These are phyloP conservation scores for Aix galericulata DNA, from an alignment of 2,113 vertebrate genomes.

Conservation along the genomic window DNA sequence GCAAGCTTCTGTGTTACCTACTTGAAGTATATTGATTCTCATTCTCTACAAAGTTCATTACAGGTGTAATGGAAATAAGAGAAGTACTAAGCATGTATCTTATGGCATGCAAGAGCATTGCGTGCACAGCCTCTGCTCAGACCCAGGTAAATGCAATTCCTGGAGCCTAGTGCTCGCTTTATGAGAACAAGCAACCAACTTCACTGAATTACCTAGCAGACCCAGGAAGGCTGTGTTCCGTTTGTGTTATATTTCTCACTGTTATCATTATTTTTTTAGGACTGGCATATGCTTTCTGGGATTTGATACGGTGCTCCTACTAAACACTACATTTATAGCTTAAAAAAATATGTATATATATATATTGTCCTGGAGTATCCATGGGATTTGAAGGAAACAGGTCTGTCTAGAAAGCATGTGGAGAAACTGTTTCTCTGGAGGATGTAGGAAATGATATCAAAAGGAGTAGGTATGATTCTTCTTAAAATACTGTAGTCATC, in stretches of 20 bases:
- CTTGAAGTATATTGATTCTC: neutral
- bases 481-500: neutral
- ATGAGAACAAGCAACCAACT: neutral
- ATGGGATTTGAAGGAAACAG: neutral
- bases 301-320: neutral
- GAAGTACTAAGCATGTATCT: fast-evolving
- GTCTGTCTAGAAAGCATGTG: neutral
- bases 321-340: neutral
- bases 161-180: fast-evolving
- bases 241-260: neutral
- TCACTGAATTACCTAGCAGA: neutral
- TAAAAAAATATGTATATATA: neutral
- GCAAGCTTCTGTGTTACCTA: neutral
- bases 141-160: neutral
- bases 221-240: neutral
- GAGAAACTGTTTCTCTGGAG: neutral
- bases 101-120: neutral
- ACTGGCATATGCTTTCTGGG: neutral
- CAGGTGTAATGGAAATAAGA: neutral
- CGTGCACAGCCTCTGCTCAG: neutral
- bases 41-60: neutral
- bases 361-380: neutral
- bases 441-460: neutral
- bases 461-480: neutral
- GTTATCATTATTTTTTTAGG: neutral